phyloP scores from a whole-genome alignment of 2,797 vertebrate species.

The Danio choprae region DNA sequence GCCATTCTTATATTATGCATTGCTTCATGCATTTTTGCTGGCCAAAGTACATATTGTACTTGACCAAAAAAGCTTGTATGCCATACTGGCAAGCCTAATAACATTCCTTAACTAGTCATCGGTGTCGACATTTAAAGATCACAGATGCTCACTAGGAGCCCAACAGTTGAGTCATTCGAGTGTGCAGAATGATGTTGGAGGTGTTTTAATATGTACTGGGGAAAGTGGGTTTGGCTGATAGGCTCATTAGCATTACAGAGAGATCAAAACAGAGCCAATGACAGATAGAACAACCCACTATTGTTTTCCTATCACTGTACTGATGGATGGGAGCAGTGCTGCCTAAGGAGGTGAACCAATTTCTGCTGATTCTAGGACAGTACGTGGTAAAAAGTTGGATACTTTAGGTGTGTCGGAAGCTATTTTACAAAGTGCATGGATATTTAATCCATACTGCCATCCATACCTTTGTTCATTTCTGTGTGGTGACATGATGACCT shows the following conservation, averaged over 20 bases:
- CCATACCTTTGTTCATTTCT: no score
- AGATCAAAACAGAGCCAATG: slow-evolving; percentile 56
- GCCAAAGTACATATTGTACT: neutral
- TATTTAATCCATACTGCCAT: no score
- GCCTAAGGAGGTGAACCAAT: slow-evolving; percentile 34
- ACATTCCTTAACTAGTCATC: neutral
- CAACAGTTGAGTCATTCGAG: slow-evolving; percentile 32
- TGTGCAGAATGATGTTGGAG: neutral
- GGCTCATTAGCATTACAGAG: slow-evolving; percentile 58
- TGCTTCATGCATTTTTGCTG: no score
- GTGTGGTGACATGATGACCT: no score
- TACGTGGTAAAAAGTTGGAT: neutral
- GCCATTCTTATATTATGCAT: neutral
- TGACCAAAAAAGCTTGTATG: neutral
- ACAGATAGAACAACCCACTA: slow-evolving; percentile 48
- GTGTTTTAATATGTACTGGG: slow-evolving; percentile 48
- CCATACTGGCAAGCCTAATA: neutral
- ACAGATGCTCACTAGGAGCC: slow-evolving; percentile 10
- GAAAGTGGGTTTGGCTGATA: slow-evolving; percentile 35
- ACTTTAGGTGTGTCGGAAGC: neutral
- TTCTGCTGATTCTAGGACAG: slow-evolving; percentile 24
- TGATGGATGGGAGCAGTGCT: slow-evolving; percentile 50
- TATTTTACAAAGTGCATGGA: no score
- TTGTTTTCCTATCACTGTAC: slow-evolving; percentile 49
- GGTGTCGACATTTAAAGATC: neutral